These are phyloP conservation scores for Apantesis nais DNA, from an alignment of 2,888 invertebrate species.

Conservation along the genomic window DNA sequence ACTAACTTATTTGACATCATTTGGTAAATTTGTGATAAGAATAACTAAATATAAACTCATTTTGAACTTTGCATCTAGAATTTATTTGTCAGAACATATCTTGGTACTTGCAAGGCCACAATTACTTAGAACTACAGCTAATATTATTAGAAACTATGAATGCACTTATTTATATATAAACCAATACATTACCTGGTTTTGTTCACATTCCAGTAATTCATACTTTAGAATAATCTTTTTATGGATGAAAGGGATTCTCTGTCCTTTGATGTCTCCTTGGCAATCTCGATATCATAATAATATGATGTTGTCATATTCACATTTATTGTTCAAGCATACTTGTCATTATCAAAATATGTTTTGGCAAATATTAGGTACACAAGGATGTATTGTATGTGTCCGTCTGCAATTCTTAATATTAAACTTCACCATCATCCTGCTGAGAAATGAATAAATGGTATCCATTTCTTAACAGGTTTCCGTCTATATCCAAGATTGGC, in stretches of 20 bases:
- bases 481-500: constrained; percentile 24
- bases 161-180: too few relatives aligned
- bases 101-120: neutral
- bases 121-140: neutral
- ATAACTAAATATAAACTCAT: neutral
- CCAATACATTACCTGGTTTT: too few relatives aligned
- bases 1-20: neutral
- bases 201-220: too few relatives aligned
- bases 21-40: neutral
- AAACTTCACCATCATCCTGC: constrained; percentile 12
- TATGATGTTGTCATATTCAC: neutral
- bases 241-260: too few relatives aligned
- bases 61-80: neutral
- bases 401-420: neutral
- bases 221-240: too few relatives aligned
- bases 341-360: neutral
- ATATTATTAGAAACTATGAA: too few relatives aligned
- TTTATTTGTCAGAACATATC: neutral
- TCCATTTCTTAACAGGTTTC: constrained; percentile 25
- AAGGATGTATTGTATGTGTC: neutral
- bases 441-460: constrained; percentile 26
- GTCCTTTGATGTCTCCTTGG: too few relatives aligned
- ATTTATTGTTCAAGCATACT: neutral
- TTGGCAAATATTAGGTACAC: neutral
- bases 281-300: too few relatives aligned